Percentiles rank a stretch among this genome's conserved stretches.
phyloP scores from a whole-genome alignment of 2,113 vertebrate species.

The Poeciliopsis prolifica region DNA sequence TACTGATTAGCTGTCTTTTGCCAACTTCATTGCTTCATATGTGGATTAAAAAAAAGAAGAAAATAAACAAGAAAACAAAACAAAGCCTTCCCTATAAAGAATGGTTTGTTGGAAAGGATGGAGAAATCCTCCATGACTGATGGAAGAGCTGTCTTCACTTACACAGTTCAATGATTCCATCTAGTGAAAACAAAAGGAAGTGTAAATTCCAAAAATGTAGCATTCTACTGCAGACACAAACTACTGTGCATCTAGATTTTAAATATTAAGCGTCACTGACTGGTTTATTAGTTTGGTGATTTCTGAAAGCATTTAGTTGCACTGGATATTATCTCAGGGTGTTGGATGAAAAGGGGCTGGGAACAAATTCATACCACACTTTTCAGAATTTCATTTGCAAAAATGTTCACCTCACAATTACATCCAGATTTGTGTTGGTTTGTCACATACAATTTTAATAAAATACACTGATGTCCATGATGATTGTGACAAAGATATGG shows the following conservation, averaged over 20 bases:
- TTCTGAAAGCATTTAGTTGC: neutral
- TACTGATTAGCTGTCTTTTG: too few species aligned
- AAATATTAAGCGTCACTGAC: too few species aligned
- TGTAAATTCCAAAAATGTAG: neutral
- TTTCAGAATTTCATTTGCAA: neutral
- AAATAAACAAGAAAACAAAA: too few species aligned
- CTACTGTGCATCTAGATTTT: too few species aligned
- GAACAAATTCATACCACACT: neutral
- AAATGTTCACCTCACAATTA: neutral
- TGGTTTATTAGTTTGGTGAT: too few species aligned
- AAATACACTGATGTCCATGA: neutral
- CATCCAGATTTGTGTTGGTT: neutral
- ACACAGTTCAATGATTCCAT: conserved; percentile 31
- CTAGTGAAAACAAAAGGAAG: conserved; percentile 10
- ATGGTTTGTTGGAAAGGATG: neutral
- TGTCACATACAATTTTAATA: neutral
- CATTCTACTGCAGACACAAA: neutral
- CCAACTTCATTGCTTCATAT: too few species aligned
- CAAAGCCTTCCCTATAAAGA: neutral
- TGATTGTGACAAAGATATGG: neutral
- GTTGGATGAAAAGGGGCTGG: neutral
- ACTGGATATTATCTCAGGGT: neutral
- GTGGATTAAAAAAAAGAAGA: too few species aligned
- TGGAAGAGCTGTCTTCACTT: neutral
- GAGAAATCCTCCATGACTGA: neutral